Evolutionary conservation across 2,797 vertebrate species (phyloP), one percentile per base, ranked within the genome.

Genomic region (Danio jaintianensis): DNA sequence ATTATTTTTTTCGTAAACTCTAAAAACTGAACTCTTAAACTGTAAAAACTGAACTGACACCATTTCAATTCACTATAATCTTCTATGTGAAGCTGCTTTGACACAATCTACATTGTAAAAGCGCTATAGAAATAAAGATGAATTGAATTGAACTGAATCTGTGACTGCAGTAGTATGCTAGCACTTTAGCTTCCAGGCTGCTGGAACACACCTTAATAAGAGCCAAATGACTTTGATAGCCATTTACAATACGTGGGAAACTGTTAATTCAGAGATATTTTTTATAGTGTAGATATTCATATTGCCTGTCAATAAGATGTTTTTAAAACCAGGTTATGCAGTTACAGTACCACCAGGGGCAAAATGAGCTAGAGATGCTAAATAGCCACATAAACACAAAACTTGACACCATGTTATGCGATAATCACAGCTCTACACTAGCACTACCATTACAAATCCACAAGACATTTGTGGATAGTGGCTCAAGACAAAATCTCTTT

Each of bases 131-230:
- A n/a, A n/a, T n/a, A n/a, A n/a, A n/a, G n/a, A n/a, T n/a, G n/a
- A n/a, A n/a, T n/a, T n/a, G n/a, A n/a, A n/a, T n/a, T n/a, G n/a
- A n/a, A n/a, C n/a, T n/a, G n/a, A n/a, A n/a, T n/a, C n/a, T n/a
- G n/a, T n/a, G n/a, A 48, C 59, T 53, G 18, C 74, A 63, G 59
- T 53, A 40, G 7, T 48, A 53, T 0, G 10, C 55, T 59, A 5
- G 55, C 10, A 79, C 67, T 62, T 55, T 56, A 68, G 50, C 50
- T 58, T 75, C n/a, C 62, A 69, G 53, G 43, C 53, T n/a, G 43
- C 53, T 75, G 13, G 72, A 72, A 79, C 47, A 72, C 12, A 8
- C 47, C 20, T 53, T 55, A 53, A 79, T 64, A 64, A 63, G 22
- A 52, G 20, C 56, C 58, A 43, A 53, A 53, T 56, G 16, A 72